A percentile compares a stretch with the other conserved stretches of the same genome.
phyloP scores from a whole-genome alignment of 2,888 invertebrate species.

The Epirrita christyi region DNA sequence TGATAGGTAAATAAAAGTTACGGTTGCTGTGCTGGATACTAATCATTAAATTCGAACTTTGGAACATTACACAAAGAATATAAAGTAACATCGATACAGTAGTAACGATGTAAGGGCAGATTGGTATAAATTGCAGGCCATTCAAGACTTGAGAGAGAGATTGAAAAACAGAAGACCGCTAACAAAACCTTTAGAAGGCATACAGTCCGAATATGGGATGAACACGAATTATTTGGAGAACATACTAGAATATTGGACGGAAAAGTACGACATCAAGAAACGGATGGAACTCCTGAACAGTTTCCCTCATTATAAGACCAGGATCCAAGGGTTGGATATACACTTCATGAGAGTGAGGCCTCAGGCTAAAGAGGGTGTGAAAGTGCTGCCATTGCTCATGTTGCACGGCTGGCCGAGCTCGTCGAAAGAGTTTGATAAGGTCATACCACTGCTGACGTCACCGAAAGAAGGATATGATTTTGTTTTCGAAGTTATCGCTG shows the following conservation, averaged over 20 bases:
- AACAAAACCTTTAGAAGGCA: conserved; percentile 87
- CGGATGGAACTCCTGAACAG: conserved; percentile 88
- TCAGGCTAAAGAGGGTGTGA: conserved; percentile 44
- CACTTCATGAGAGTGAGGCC: conserved; percentile 91
- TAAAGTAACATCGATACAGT: too few relatives aligned
- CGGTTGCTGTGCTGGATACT: too few relatives aligned
- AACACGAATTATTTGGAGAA: conserved; percentile 88
- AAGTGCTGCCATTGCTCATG: conserved; percentile 87
- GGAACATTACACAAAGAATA: too few relatives aligned
- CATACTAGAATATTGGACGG: conserved; percentile 90
- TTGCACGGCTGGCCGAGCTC: conserved; percentile 96
- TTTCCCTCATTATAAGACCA: conserved; percentile 90
- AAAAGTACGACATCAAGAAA: conserved; percentile 87
- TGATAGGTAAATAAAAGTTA: too few relatives aligned
- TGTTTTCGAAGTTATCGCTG: conserved; percentile 88
- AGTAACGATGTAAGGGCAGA: too few relatives aligned
- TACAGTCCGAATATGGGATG: conserved; percentile 93
- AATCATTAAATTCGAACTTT: too few relatives aligned
- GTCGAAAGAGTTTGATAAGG: conserved; percentile 91
- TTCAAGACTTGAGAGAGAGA: conserved; percentile 85
- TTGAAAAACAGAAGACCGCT: conserved; percentile 80
- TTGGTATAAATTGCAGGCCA: conserved; percentile 59
- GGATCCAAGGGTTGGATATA: conserved; percentile 89
- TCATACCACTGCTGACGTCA: conserved; percentile 87
- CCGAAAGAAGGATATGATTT: conserved; percentile 82